Conservation (phyloP, 2,888 invertebrate species). For the Mamestra brassicae region DNA sequence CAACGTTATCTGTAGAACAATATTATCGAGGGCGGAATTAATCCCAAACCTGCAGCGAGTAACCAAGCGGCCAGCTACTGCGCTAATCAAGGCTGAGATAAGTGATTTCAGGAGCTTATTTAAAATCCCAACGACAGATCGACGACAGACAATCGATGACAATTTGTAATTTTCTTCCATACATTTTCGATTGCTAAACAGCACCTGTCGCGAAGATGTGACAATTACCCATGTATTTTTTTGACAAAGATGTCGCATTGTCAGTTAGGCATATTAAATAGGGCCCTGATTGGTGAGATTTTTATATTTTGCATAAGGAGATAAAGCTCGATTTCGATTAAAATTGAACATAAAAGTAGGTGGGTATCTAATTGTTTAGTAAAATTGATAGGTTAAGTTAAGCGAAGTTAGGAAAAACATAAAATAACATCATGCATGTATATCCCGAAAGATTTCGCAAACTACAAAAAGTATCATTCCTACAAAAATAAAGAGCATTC, state of each 20-base stretch:
- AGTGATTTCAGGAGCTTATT: too few relatives aligned
- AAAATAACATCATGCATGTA: background rate
- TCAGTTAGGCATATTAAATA: too few relatives aligned
- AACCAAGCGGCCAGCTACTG: constrained; percentile 1
- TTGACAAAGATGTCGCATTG: too few relatives aligned
- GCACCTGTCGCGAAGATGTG: too few relatives aligned
- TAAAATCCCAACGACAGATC: too few relatives aligned
- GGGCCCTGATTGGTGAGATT: too few relatives aligned
- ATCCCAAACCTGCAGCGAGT: constrained; percentile 19
- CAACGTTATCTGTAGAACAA: background rate
- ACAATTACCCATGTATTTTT: too few relatives aligned
- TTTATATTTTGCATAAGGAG: background rate
- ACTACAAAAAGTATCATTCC: background rate
- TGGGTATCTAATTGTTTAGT: background rate
- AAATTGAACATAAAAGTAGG: background rate
- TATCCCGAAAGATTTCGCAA: background rate
- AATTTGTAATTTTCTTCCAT: too few relatives aligned
- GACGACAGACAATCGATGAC: too few relatives aligned
- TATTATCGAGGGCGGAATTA: constrained; percentile 4
- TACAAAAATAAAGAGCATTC: background rate
- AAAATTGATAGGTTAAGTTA: background rate
- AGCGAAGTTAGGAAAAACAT: background rate
- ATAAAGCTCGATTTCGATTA: background rate
- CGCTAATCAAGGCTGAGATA: background rate
- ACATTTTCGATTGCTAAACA: too few relatives aligned